A percentile compares a stretch with the other conserved stretches of the same genome.
phyloP scores from a whole-genome alignment of 2,888 invertebrate species.

The Latrodectus elegans region DNA sequence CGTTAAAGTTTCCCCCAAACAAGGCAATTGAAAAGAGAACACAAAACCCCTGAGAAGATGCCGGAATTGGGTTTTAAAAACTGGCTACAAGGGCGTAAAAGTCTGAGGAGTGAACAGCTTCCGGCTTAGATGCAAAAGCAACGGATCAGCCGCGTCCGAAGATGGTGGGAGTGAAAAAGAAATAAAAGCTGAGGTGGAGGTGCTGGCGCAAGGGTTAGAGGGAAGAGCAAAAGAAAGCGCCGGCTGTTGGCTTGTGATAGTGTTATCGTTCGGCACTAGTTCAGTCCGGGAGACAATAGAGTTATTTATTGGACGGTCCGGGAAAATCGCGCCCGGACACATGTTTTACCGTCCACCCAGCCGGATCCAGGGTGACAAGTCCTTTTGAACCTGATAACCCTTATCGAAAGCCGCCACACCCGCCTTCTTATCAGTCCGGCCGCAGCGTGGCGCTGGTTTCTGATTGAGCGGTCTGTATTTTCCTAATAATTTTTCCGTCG shows the following conservation, averaged over 20 bases:
- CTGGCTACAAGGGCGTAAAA: no score
- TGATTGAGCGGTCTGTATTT: conserved; percentile 64
- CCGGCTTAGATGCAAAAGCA: conserved; percentile 27
- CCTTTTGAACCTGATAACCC: conserved; percentile 61
- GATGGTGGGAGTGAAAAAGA: neutral
- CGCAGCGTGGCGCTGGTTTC: conserved; percentile 35
- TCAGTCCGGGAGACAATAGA: conserved; percentile 58
- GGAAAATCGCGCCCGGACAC: conserved; percentile 59
- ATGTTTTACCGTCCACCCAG: conserved; percentile 64
- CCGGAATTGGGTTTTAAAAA: no score
- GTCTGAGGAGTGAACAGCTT: conserved; percentile 15
- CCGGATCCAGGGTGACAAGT: conserved; percentile 53
- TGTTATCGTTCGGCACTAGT: conserved; percentile 48
- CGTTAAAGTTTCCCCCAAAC: no score
- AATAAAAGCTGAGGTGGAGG: neutral
- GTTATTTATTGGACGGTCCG: conserved; percentile 64
- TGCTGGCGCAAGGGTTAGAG: no score
- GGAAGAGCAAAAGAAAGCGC: conserved; percentile 31
- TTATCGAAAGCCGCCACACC: conserved; percentile 48
- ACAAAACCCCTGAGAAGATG: no score
- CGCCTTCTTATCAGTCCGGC: conserved; percentile 46
- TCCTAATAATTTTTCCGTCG: conserved; percentile 29
- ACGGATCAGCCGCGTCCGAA: neutral
- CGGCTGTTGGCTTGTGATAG: conserved; percentile 50
- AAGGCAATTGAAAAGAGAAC: no score